phyloP scores from a whole-genome alignment of 2,113 vertebrate species.

The Caranx melampygus region DNA sequence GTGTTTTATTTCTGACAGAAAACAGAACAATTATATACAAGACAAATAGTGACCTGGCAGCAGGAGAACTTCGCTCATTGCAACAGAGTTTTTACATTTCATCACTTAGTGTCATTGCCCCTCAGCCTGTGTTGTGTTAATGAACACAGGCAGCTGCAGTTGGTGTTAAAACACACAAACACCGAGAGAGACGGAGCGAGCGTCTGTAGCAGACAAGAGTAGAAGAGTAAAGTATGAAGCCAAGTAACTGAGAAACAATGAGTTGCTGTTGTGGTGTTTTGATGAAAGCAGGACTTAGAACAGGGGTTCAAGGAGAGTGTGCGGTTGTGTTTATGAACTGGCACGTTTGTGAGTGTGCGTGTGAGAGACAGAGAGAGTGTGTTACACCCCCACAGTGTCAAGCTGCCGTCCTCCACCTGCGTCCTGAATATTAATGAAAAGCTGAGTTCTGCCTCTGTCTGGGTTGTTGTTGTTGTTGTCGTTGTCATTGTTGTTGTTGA shows the following conservation, averaged over 20 bases:
- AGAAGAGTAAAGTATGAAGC: not conserved
- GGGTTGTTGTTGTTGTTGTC: slow-evolving; percentile 23
- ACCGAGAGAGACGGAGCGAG: not conserved
- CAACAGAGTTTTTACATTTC: not conserved
- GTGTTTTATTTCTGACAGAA: too few species aligned
- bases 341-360: not conserved
- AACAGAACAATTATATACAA: not conserved
- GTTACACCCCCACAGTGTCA: slow-evolving; percentile 50
- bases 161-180: not conserved
- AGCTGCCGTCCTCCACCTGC: slow-evolving; percentile 61
- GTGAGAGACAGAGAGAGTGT: not conserved
- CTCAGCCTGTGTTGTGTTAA: not conserved
- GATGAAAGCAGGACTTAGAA: slow-evolving; percentile 36
- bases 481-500: slow-evolving; percentile 18
- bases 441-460: slow-evolving; percentile 37
- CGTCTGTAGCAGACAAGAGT: not conserved
- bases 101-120: not conserved
- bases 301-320: slow-evolving; percentile 48
- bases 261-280: slow-evolving; percentile 19
- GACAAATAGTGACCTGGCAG: not conserved
- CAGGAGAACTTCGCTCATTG: not conserved
- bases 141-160: not conserved
- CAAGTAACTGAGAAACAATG: slow-evolving; percentile 1
- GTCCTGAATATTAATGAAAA: slow-evolving; percentile 67
- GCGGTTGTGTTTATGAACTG: not conserved